phyloP scores from a whole-genome alignment of 2,888 invertebrate genomes.

The Ormyrus rosae region DNA sequence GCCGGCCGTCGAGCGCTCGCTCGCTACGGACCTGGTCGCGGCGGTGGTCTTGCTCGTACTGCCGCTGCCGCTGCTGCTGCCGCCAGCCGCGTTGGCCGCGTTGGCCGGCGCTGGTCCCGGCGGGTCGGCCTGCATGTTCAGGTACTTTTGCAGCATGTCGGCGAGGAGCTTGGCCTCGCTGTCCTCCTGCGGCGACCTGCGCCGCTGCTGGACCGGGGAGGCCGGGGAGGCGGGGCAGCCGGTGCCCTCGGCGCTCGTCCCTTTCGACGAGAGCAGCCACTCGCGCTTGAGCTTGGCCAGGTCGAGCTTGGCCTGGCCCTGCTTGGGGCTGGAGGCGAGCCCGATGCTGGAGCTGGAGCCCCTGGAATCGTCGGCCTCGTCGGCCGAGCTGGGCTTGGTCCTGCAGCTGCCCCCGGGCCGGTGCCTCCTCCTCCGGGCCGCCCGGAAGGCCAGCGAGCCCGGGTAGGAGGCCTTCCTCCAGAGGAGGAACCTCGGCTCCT shows the following conservation, averaged over 20 bases:
- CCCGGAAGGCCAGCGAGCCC: slow-evolving; percentile 78
- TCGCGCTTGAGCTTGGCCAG: slow-evolving; percentile 83
- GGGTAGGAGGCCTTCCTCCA: slow-evolving; percentile 92
- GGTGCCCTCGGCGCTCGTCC: slow-evolving; percentile 53
- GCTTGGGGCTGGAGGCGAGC: slow-evolving; percentile 65
- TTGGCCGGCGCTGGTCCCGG: slow-evolving; percentile 54
- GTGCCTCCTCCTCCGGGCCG: slow-evolving; percentile 77
- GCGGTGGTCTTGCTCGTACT: background rate
- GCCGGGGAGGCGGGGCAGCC: slow-evolving; percentile 64
- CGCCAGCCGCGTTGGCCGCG: slow-evolving; percentile 56
- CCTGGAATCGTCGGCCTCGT: slow-evolving; percentile 79
- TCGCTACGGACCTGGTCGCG: slow-evolving; percentile 31
- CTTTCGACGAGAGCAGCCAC: slow-evolving; percentile 77
- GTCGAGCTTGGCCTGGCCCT: slow-evolving; percentile 79
- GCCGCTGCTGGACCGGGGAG: slow-evolving; percentile 50
- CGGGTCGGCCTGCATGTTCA: slow-evolving; percentile 79
- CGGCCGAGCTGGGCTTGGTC: slow-evolving; percentile 81
- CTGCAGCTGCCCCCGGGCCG: slow-evolving; percentile 83
- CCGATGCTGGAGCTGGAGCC: slow-evolving; percentile 65
- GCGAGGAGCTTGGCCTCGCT: slow-evolving; percentile 80
- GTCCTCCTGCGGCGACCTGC: slow-evolving; percentile 54
- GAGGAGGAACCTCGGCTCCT: slow-evolving; percentile 86
- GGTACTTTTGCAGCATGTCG: slow-evolving; percentile 82
- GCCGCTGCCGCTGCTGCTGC: background rate
- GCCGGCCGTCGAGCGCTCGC: slow-evolving; percentile 27